A percentile compares a stretch with the other conserved stretches of the same genome.
Conservation (phyloP, 2,113 vertebrate genomes). For the Strigops habroptila region DNA sequence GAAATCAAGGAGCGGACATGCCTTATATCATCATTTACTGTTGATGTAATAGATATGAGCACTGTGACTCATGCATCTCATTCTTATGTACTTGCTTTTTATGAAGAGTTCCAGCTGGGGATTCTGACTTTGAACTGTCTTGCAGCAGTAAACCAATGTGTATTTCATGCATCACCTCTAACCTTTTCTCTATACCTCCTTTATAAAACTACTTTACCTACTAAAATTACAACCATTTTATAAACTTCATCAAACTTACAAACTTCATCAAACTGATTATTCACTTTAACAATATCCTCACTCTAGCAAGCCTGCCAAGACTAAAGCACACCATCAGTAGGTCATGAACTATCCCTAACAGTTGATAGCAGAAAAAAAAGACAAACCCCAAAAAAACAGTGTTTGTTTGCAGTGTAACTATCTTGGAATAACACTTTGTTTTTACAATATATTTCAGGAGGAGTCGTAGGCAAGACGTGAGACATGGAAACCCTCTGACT, state of each 20-base stretch:
- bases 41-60: background rate
- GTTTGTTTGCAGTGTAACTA: background rate
- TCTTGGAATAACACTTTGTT: background rate
- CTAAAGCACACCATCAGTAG: background rate
- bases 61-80: background rate
- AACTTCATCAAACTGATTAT: background rate
- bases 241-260: background rate
- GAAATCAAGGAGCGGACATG: background rate
- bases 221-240: background rate
- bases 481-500: constrained; percentile 94
- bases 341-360: background rate
- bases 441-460: constrained; percentile 75
- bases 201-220: background rate
- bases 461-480: constrained; percentile 94
- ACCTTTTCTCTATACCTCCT: background rate
- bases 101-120: background rate
- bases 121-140: background rate
- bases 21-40: background rate
- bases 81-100: background rate
- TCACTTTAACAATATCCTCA: background rate
- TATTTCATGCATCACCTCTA: background rate
- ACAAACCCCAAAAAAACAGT: background rate
- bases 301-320: background rate
- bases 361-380: background rate
- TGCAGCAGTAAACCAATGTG: background rate